Conservation (phyloP, 2,888 invertebrate species). For the Spialia ferax region DNA sequence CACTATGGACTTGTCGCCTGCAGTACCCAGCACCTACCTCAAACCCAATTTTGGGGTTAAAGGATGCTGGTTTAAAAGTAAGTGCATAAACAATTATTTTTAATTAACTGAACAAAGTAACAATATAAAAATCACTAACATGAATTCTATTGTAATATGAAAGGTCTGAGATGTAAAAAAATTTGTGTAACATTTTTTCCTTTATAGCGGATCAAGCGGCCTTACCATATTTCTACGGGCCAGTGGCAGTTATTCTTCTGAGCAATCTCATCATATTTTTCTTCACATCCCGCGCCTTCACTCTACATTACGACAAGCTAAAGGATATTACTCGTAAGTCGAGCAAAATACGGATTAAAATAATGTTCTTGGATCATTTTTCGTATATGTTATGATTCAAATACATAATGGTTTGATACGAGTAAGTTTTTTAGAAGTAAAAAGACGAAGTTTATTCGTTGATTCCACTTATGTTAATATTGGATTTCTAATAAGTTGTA, state of each 20-base stretch:
- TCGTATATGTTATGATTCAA: too few species aligned
- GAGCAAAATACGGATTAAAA: neutral
- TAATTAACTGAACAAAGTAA: neutral
- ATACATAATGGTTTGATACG: too few species aligned
- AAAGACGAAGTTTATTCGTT: too few species aligned
- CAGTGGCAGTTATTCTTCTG: constrained; percentile 84
- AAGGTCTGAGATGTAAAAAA: neutral
- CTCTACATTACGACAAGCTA: constrained; percentile 81
- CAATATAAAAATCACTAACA: neutral
- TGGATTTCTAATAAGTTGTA: too few species aligned
- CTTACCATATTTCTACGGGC: constrained; percentile 88
- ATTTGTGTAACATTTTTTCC: constrained; percentile 42
- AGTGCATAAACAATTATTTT: constrained; percentile 55
- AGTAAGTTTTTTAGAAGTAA: too few species aligned
- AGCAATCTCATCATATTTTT: constrained; percentile 85
- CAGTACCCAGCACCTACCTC: constrained; percentile 86
- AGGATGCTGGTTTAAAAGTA: constrained; percentile 88
- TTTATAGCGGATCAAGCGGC: constrained; percentile 85
- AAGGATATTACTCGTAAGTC: constrained; percentile 80
- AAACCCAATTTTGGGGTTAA: constrained; percentile 86
- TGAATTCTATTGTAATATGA: neutral
- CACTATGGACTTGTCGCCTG: constrained; percentile 86
- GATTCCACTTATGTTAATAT: too few species aligned
- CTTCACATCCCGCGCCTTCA: constrained; percentile 82
- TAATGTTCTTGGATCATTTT: too few species aligned